Conservation (phyloP, 2,888 invertebrate species). For the Vesta saturnalis region DNA sequence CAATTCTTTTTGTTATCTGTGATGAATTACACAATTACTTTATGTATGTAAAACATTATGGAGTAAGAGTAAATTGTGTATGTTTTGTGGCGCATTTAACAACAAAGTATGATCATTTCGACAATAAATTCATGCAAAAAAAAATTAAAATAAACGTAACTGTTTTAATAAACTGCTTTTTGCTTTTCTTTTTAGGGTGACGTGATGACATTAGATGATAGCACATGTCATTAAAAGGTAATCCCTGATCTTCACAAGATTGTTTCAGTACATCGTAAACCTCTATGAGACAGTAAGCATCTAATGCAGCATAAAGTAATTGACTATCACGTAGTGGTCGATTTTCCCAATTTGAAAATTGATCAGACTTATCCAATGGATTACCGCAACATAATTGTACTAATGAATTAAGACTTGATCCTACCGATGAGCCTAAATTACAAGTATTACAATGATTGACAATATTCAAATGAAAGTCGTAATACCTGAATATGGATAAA, state of each 20-base stretch:
- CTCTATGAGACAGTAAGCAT: constrained; percentile 87
- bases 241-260: constrained; percentile 63
- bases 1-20: no score
- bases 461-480: constrained; percentile 16
- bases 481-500: constrained; percentile 67
- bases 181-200: constrained; percentile 57
- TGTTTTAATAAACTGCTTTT: constrained; percentile 58
- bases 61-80: no score
- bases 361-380: constrained; percentile 86
- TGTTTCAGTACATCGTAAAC: constrained; percentile 74
- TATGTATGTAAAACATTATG: no score
- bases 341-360: constrained; percentile 91
- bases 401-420: constrained; percentile 73
- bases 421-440: constrained; percentile 36
- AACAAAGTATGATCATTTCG: not conserved
- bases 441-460: no score
- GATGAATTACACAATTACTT: no score
- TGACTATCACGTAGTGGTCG: constrained; percentile 83
- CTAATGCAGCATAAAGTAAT: constrained; percentile 85
- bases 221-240: constrained; percentile 73
- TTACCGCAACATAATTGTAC: constrained; percentile 80
- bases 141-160: constrained; percentile 34
- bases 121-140: no score
- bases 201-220: constrained; percentile 68
- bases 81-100: no score